Percentiles rank a stretch among this genome's conserved stretches.
phyloP scores from a whole-genome alignment of 1,140 invertebrate genomes.

The Metaphire vulgaris region DNA sequence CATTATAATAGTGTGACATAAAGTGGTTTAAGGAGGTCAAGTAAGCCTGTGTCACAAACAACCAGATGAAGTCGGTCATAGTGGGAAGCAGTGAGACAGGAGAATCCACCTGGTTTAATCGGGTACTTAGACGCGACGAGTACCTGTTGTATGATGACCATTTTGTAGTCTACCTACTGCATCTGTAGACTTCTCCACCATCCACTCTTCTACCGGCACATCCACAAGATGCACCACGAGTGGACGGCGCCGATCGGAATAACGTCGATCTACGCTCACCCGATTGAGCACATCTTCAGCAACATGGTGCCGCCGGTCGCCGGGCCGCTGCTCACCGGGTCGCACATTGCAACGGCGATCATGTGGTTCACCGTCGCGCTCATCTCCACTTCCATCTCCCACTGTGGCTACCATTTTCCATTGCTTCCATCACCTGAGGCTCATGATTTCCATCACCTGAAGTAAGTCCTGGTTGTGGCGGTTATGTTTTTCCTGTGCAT shows the following conservation, averaged over 20 bases:
- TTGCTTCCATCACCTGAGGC: conserved; percentile 82
- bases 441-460: conserved; percentile 77
- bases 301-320: conserved; percentile 73
- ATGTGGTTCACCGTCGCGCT: conserved; percentile 75
- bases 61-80: no score
- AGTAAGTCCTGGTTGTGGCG: conserved; percentile 63
- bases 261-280: conserved; percentile 78
- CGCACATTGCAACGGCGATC: conserved; percentile 74
- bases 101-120: no score
- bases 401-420: conserved; percentile 82
- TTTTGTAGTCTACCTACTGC: no score
- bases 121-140: no score
- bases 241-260: conserved; percentile 55
- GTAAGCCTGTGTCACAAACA: no score
- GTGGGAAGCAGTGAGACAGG: no score
- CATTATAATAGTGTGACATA: no score
- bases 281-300: conserved; percentile 75
- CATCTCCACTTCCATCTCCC: conserved; percentile 72
- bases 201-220: conserved; percentile 68
- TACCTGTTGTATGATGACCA: no score
- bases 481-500: no score
- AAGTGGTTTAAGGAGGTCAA: no score
- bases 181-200: conserved; percentile 67
- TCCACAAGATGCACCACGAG: conserved; percentile 71
- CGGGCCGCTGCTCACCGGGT: conserved; percentile 72